A percentile compares a stretch with the other conserved stretches of the same genome.
Conservation (phyloP, 2,113 vertebrate species). For the Cavia aperea region DNA sequence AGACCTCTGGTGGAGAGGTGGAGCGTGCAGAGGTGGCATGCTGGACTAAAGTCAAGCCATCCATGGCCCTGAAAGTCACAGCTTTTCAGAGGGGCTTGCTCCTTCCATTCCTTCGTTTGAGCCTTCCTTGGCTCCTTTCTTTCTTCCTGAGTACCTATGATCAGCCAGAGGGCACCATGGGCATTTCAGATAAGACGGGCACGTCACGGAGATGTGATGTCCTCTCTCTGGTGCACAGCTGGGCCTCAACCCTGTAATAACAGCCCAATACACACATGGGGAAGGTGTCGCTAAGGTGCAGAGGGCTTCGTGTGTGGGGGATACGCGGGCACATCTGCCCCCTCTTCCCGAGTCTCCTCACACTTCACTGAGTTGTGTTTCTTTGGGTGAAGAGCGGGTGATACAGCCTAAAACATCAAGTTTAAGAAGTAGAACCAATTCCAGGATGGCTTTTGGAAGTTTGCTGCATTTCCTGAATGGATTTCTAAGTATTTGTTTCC, state of each 20-base stretch:
- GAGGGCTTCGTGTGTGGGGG: not conserved
- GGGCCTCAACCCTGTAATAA: fast-evolving
- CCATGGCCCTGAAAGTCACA: not conserved
- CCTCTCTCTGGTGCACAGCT: not conserved
- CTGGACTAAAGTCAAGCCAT: not conserved
- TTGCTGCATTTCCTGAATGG: not conserved
- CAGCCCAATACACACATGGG: fast-evolving
- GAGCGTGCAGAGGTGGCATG: not conserved
- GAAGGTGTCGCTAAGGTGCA: fast-evolving
- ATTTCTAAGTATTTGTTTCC: constrained; percentile 34
- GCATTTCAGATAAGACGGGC: not conserved
- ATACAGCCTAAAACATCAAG: not conserved
- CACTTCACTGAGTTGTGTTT: not conserved
- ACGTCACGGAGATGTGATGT: fast-evolving
- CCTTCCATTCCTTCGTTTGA: not conserved
- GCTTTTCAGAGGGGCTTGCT: not conserved
- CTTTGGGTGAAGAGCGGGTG: not conserved
- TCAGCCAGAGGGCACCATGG: not conserved
- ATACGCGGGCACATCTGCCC: fast-evolving
- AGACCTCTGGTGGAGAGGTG: too few species aligned
- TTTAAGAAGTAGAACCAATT: not conserved
- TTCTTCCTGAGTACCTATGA: not conserved
- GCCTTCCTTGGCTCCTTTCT: not conserved
- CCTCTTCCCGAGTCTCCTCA: not conserved
- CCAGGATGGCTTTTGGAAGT: not conserved